These are phyloP conservation scores for Stichopus chloronotus DNA, from an alignment of 35 echinoderm and acorn worm species.

Conservation along the genomic window DNA sequence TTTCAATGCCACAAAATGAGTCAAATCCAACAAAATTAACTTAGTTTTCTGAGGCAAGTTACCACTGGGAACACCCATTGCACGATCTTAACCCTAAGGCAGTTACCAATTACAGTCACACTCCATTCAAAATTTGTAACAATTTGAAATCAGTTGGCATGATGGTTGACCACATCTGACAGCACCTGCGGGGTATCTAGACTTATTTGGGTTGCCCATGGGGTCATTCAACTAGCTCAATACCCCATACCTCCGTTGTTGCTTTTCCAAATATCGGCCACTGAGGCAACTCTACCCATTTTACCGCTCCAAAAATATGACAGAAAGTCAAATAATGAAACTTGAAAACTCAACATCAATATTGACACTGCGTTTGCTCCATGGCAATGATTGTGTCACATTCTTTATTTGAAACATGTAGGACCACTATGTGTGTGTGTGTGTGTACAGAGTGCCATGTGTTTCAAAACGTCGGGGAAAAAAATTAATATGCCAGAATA, in stretches of 20 bases:
- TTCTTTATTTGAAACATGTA: no score
- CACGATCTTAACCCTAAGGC: neutral
- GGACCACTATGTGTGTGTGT: no score
- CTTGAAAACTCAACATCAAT: no score
- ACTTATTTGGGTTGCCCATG: conserved; percentile 11
- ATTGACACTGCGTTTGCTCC: no score
- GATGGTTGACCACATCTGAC: conserved; percentile 51
- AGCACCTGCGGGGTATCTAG: conserved; percentile 13
- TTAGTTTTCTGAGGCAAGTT: neutral
- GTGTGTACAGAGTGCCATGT: no score
- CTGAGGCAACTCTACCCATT: no score
- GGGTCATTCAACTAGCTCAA: conserved; percentile 36
- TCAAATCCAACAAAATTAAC: neutral
- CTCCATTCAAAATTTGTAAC: conserved; percentile 54
- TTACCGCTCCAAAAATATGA: no score
- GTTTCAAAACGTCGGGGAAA: no score
- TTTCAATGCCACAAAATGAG: neutral
- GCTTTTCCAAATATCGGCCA: no score
- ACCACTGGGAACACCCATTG: conserved; percentile 9
- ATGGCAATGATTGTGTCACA: no score
- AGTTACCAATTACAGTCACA: conserved; percentile 50
- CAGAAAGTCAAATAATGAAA: no score
- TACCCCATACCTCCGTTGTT: neutral
- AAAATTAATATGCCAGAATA: no score
- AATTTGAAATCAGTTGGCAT: conserved; percentile 52